Evolutionary conservation across 2,113 vertebrate species (phyloP), one percentile per base, ranked within the genome.

Genomic region (Tupaia chinensis): DNA sequence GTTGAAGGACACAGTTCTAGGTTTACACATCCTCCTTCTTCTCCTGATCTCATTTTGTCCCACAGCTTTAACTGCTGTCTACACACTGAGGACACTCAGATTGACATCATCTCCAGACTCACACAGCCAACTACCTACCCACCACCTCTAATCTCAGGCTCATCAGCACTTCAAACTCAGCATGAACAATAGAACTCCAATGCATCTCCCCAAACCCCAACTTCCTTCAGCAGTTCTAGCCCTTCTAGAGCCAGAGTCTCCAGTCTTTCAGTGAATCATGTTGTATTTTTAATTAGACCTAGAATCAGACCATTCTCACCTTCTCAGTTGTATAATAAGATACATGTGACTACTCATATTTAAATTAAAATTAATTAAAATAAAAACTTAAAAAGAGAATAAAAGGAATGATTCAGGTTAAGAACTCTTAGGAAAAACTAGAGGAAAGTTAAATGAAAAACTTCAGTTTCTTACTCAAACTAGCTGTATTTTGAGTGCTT

Each of bases 231-330:
- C 25, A 93, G 44, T 1, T 13, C 7, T 25, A 20, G 23, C 15
- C 44, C 32, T 73, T 53, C 22, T 0, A 23, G 61, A 63, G 73
- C 20, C 4, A 11, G 44, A 44, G 44, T 5, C n/a, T 54, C 65
- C 65, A 68, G 29, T n/a, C 70, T 7, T 19, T n/a, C 17, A 89
- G 5, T 80, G 54, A 86, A 22, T 60, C 0, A 0, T 27, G 34
- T 2, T 81, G 3, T 70, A 74, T 82, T 91, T 88, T 89, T 87
- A 80, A 58, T 90, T 73, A 85, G 78, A 65, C 53, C 25, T 32
- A 22, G 23, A 90, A 84, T 66, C 22, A 44, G 54, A 34, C 25
- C 12, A 54, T 66, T 91, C 29, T 78, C 6, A 80, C 4, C 60
- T 34, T 9, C 58, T 54, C 14, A 13, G 19, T 16, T 85, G 25